Conservation (phyloP, 1,140 invertebrate species). For the Antheraea mylitta region DNA sequence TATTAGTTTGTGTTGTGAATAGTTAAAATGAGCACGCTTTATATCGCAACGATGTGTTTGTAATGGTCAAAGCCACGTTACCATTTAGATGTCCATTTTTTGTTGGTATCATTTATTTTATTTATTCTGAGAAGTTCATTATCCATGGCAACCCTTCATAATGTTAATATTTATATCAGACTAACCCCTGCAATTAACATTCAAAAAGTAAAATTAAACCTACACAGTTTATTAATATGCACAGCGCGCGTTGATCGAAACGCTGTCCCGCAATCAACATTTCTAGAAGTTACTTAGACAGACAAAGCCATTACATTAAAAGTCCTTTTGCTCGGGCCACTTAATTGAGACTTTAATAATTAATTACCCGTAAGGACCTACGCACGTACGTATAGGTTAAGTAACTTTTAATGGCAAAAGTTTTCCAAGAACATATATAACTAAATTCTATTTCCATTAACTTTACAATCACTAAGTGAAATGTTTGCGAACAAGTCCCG, state of each 20-base stretch:
- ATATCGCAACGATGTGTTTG: not conserved
- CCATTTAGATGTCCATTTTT: not conserved
- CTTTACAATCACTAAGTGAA: not conserved
- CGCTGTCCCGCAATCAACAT: slow-evolving; percentile 20
- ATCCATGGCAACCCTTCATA: not conserved
- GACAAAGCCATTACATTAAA: slow-evolving; percentile 27
- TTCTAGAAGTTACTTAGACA: slow-evolving; percentile 15
- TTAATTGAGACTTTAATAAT: slow-evolving; percentile 38
- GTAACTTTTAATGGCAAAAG: slow-evolving; percentile 27
- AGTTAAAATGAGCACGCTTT: not conserved
- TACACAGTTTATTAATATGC: slow-evolving; percentile 26
- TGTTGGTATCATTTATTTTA: not conserved
- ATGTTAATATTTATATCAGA: not conserved
- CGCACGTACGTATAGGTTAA: slow-evolving; percentile 4
- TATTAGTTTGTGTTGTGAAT: not conserved
- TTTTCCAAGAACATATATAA: slow-evolving; percentile 17
- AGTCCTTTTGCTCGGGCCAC: slow-evolving; percentile 18
- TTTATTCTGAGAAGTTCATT: not conserved
- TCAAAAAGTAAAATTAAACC: slow-evolving; percentile 3
- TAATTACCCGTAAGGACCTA: slow-evolving; percentile 21
- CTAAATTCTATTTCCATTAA: slow-evolving; percentile 11
- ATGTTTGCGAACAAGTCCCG: not conserved
- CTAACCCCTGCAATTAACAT: not conserved
- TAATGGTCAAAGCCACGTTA: not conserved
- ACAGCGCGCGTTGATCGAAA: slow-evolving; percentile 15